Percentiles rank a stretch among this genome's conserved stretches.
These are phyloP conservation scores for Daboia siamensis DNA, from an alignment of 2,113 vertebrate genomes.

Conservation along the genomic window DNA sequence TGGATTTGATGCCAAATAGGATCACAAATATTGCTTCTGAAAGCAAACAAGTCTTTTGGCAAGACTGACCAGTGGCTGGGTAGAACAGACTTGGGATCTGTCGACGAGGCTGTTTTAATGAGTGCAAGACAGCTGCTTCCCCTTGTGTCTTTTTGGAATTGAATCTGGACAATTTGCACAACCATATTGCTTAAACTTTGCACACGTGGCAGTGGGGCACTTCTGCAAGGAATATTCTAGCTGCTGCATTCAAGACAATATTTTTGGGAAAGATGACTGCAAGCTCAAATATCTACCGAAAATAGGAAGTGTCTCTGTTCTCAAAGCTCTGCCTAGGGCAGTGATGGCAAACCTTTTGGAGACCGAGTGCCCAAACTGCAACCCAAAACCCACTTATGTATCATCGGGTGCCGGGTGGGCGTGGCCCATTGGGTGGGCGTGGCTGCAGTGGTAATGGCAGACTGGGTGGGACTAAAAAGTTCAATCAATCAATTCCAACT, in stretches of 20 bases:
- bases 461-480: no score
- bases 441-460: no score
- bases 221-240: conserved; percentile 3
- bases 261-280: not conserved
- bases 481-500: no score
- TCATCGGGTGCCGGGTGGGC: no score
- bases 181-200: not conserved
- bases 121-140: not conserved
- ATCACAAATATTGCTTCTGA: not conserved
- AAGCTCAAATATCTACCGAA: not conserved
- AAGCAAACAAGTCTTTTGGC: not conserved
- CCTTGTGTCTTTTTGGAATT: not conserved
- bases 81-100: not conserved
- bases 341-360: no score
- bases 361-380: no score
- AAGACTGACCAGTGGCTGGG: not conserved
- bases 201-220: not conserved
- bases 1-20: not conserved
- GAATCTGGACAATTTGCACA: not conserved
- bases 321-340: not conserved
- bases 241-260: conserved; percentile 16
- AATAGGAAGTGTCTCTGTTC: not conserved
- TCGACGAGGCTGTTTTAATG: not conserved
- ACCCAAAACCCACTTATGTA: no score
- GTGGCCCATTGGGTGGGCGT: no score